These are phyloP conservation scores for Mastacembelus armatus DNA, from an alignment of 2,797 vertebrate genomes.

Conservation along the genomic window DNA sequence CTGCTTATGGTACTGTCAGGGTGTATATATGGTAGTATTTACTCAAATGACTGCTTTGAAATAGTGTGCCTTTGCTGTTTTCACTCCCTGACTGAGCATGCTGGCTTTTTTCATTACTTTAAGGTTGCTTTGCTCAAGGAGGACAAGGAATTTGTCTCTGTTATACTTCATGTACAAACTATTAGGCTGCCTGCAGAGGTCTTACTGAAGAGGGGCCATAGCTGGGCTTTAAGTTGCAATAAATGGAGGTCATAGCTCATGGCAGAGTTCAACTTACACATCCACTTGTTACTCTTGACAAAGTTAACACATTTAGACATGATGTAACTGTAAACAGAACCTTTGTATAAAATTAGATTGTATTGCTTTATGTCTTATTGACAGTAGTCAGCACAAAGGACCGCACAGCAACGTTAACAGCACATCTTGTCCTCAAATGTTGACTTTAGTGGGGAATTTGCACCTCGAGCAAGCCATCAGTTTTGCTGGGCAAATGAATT, in stretches of 20 bases:
- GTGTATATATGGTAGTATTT: slow-evolving; percentile 5
- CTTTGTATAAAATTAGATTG: slow-evolving; percentile 73
- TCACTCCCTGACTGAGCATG: slow-evolving; percentile 5
- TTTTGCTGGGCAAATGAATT: slow-evolving; percentile 63
- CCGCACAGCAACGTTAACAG: too few relatives aligned
- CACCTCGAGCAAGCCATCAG: slow-evolving; percentile 19
- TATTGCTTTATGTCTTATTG: slow-evolving; percentile 46
- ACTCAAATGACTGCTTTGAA: background rate
- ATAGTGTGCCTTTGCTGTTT: slow-evolving; percentile 10
- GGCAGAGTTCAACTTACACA: slow-evolving; percentile 72
- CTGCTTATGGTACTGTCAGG: background rate
- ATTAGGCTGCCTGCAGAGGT: slow-evolving; percentile 34
- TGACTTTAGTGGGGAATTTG: slow-evolving; percentile 22
- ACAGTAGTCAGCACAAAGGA: slow-evolving; percentile 33
- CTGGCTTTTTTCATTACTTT: slow-evolving; percentile 11
- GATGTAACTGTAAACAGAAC: slow-evolving; percentile 67
- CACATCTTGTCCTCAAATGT: too few relatives aligned
- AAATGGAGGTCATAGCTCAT: slow-evolving; percentile 68
- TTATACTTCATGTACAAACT: slow-evolving; percentile 34
- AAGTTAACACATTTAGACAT: slow-evolving; percentile 74
- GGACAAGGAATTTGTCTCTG: slow-evolving; percentile 29
- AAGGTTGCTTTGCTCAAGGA: slow-evolving; percentile 15
- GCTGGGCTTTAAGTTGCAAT: slow-evolving; percentile 36
- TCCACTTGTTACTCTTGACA: slow-evolving; percentile 72
- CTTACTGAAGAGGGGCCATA: slow-evolving; percentile 51